A percentile compares a stretch with the other conserved stretches of the same genome.
phyloP scores from a whole-genome alignment of 2,888 invertebrate species.

The Dascillus cervinus region DNA sequence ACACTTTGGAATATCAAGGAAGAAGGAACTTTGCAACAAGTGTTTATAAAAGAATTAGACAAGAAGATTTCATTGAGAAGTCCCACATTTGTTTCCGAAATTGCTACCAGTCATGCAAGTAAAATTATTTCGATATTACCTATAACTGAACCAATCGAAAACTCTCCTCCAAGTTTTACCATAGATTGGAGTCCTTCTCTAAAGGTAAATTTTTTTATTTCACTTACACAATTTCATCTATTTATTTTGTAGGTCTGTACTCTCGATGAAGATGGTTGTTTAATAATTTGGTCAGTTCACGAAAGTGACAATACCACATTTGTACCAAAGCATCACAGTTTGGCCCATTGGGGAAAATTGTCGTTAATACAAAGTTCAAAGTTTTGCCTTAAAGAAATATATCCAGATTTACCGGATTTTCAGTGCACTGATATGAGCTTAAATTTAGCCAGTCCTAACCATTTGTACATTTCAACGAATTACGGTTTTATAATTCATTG shows the following conservation, averaged over 20 bases:
- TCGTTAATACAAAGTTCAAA: slow-evolving; percentile 41
- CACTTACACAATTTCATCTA: no score
- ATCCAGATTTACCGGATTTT: slow-evolving; percentile 31
- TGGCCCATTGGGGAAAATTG: slow-evolving; percentile 40
- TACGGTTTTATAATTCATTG: slow-evolving; percentile 42
- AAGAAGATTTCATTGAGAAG: no score
- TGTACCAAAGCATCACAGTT: slow-evolving; percentile 31
- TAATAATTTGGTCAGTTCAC: slow-evolving; percentile 48
- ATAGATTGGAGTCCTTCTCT: no score
- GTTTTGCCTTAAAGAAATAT: slow-evolving; percentile 30
- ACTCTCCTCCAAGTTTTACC: no score
- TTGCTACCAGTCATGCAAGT: slow-evolving; percentile 26
- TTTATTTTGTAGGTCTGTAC: slow-evolving; percentile 40
- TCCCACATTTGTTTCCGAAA: slow-evolving; percentile 23
- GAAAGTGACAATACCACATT: no score
- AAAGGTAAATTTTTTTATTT: no score
- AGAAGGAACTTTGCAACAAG: not conserved
- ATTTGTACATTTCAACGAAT: slow-evolving; percentile 44
- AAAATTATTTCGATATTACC: slow-evolving; percentile 23
- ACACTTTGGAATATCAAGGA: slow-evolving; percentile 28
- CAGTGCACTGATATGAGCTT: slow-evolving; percentile 42
- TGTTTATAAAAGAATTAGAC: no score
- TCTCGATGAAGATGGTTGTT: slow-evolving; percentile 44
- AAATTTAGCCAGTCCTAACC: slow-evolving; percentile 38
- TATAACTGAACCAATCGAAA: no score